Base-by-base conservation (phyloP, 2,113 vertebrate genomes). In the Pseudonaja textilis region DNA sequence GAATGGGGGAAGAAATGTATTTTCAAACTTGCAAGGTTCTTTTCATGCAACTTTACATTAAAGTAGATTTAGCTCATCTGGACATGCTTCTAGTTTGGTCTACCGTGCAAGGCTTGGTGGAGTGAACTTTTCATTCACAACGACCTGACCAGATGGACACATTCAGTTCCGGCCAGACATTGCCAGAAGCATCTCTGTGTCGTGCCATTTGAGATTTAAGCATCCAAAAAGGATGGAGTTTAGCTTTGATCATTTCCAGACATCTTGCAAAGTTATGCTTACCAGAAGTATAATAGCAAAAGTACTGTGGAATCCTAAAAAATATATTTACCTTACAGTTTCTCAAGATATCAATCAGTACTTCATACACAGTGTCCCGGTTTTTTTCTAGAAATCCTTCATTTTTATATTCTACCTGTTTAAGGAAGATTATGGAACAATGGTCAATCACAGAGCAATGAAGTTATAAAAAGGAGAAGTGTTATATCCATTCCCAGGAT, bases 311-410 rank as follows among this genome's bases (percentile, higher is more conserved):
- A 95, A 39, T 1, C 69, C 3, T 42, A 20, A 42, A 52, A 3
- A 47, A 50, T 25, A 22, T 69, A 61, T 56, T 94, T 89, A 98
- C 99, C 98, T 99, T 98, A 97, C 99, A 99, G 85, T 94, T 97
- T 97, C 97, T 98, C 97, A 99, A 95, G 91, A 98, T 97, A 81
- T 98, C 98, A 64, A 99, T 95, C 93, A 99, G 96, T 88, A 98
- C 98, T 96, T 99, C 99, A 39, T 99, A 99, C 0, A 99, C 98
- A 0, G 98, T 98, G 92, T 99, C 99, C 97, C 99, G 98, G 97
- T 99, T 99, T 97, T 99, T 99, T 96, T 99, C 99, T 92, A 99
- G 98, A 96, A 99, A 99, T 85, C 99, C 99, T 97, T 97, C 98
- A 95, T 98, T 98, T 93, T 98, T 98, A 96, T 99, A 99, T 96